Percentiles rank a stretch among this genome's conserved stretches.
Evolutionary conservation across 2,797 vertebrate species (phyloP).

Genomic region (Muscicapa comitata): DNA sequence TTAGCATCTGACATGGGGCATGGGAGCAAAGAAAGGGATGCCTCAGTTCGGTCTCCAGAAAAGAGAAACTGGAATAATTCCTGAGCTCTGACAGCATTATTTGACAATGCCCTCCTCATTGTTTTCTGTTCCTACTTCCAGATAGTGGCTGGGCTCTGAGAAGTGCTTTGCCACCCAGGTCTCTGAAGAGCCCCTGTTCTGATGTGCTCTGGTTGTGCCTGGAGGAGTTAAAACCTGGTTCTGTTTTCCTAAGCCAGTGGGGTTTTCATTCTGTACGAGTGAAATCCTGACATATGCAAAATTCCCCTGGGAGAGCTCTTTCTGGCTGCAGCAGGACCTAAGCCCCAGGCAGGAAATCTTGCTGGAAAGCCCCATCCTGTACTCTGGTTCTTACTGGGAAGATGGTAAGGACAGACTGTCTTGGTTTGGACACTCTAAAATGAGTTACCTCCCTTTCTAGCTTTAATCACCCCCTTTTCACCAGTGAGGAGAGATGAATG

Average conservation of each 20-base stretch:
- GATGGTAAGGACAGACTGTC: not conserved
- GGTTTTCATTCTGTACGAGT: not conserved
- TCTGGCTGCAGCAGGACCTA: not conserved
- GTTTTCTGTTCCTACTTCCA: not conserved
- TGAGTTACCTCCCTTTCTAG: not conserved
- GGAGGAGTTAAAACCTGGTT: not conserved
- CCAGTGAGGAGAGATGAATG: not conserved
- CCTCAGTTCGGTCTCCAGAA: not conserved
- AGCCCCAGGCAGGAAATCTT: not conserved
- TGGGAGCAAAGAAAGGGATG: not conserved
- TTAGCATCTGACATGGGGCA: not conserved
- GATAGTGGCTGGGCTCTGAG: not conserved
- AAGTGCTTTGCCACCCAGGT: not conserved
- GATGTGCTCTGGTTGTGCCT: not conserved
- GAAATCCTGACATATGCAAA: not conserved
- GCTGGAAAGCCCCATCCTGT: not conserved
- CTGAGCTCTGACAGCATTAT: not conserved
- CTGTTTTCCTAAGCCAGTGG: not conserved
- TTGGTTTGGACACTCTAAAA: not conserved
- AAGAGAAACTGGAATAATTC: not conserved
- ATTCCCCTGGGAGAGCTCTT: not conserved
- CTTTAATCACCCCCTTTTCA: not conserved
- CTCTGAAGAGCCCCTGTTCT: not conserved
- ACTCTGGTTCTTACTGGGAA: not conserved
- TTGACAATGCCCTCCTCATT: rapidly evolving